Evolutionary conservation across 2,888 invertebrate species (phyloP), one percentile per base, ranked within the genome.

Genomic region (Melitaea athalia): DNA sequence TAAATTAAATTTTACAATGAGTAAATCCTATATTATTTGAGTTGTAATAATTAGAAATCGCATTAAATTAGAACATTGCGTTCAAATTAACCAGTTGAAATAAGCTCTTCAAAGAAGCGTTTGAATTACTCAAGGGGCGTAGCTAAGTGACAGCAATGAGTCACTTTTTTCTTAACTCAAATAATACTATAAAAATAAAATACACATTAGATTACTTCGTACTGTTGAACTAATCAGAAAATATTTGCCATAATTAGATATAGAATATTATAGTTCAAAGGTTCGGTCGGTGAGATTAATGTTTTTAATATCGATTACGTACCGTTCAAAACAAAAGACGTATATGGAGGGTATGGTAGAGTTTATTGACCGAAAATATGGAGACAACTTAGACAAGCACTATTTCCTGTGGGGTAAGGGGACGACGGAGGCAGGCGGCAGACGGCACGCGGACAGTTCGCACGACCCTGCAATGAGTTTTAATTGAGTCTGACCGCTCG

Each of bases 401-500:
- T 84, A 80, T 84, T 85, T 89, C 89, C 89, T 88, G 89, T 85
- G 84, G 87, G 86, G 85, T 81, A 81, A 78, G 81, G 81, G 81
- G 78, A 73, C 74, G 76, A 76, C 65, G 50, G 63, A 66, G 53
- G 38, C 38, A 38, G 38, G 38, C 38, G 78, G 78, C 72, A 63
- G 69, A 65, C 77, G 57, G 64, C 66, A 67, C 66, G 72, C 77
- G 81, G 80, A 76, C 81, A 81, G 85, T 89, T 91, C 91, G 89
- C 91, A 91, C 91, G 91, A 89, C 85, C 89, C 87, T 84, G 83
- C 88, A 88, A 91, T 91, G 83, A 88, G 85, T 89, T 91, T 90
- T 91, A 91, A 92, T 91, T 90, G 85, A 91, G 87, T 87, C 79
- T 70, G 74, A 73, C 72, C 71, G 75, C 71, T 71, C 80, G 84